Conservation (phyloP, 2,888 invertebrate species). For the Parascotia fuliginaria region DNA sequence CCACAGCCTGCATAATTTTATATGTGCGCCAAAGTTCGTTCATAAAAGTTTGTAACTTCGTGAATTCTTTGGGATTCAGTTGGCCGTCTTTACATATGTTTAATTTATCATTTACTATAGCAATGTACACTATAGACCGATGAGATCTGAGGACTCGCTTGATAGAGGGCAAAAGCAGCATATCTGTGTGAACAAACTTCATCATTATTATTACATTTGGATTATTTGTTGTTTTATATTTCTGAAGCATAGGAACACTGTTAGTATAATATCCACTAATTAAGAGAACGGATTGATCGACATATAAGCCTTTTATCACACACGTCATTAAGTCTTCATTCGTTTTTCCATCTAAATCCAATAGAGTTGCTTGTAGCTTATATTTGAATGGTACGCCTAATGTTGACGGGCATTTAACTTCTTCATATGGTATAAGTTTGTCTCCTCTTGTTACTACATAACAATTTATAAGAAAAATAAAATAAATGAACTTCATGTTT, state of each 20-base stretch:
- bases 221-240: conserved; percentile 10
- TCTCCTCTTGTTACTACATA: not conserved
- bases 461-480: not conserved
- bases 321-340: conserved; percentile 17
- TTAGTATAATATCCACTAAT: conserved; percentile 1
- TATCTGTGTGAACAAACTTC: conserved; percentile 23
- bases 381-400: not conserved
- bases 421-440: not conserved
- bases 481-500: no score
- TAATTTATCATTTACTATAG: conserved; percentile 39
- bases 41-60: conserved; percentile 44
- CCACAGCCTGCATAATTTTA: conserved; percentile 39
- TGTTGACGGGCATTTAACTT: not conserved
- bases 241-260: not conserved
- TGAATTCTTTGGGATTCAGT: conserved; percentile 32
- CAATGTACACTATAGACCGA: conserved; percentile 49
- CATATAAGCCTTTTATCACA: conserved; percentile 7
- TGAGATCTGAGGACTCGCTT: conserved; percentile 30
- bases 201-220: conserved; percentile 45
- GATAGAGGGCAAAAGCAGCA: conserved; percentile 29
- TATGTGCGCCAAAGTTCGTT: conserved; percentile 56
- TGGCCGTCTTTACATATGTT: conserved; percentile 47
- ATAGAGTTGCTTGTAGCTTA: conserved; percentile 7
- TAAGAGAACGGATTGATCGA: conserved; percentile 13
- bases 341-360: conserved; percentile 14